These are phyloP conservation scores for Uria lomvia DNA, from an alignment of 2,113 vertebrate species.

Conservation along the genomic window DNA sequence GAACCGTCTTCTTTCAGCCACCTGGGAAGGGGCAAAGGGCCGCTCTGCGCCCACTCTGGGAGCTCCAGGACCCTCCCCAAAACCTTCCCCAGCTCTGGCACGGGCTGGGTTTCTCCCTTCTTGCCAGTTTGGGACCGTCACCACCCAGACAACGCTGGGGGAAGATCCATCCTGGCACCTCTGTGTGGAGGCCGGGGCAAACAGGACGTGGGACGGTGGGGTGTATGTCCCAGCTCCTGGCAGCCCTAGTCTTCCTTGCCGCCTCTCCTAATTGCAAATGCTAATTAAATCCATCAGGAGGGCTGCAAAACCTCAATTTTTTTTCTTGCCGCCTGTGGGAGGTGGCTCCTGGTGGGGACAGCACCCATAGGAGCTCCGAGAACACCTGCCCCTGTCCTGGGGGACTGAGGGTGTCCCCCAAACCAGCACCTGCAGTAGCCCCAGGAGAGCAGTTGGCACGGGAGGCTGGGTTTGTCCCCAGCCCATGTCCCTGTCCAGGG, in stretches of 20 bases:
- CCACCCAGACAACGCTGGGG: rapidly evolving
- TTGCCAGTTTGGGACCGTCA: rapidly evolving
- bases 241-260: not conserved
- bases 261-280: not conserved
- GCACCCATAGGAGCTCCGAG: rapidly evolving
- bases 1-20: not conserved
- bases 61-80: too few relatives aligned
- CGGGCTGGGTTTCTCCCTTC: rapidly evolving
- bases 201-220: not conserved
- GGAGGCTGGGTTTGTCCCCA: not conserved
- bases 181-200: not conserved
- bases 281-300: not conserved
- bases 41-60: too few relatives aligned
- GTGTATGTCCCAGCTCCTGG: rapidly evolving
- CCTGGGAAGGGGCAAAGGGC: rapidly evolving
- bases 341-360: rapidly evolving
- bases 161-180: too few relatives aligned
- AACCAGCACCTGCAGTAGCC: not conserved
- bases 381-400: not conserved
- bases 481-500: not conserved
- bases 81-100: not conserved
- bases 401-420: not conserved
- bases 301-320: not conserved
- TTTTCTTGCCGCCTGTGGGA: not conserved
- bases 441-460: rapidly evolving